Evolutionary conservation across 1,140 invertebrate genomes (phyloP), one percentile per base, ranked within the genome.

Genomic region (Harpegnathos saltator): DNA sequence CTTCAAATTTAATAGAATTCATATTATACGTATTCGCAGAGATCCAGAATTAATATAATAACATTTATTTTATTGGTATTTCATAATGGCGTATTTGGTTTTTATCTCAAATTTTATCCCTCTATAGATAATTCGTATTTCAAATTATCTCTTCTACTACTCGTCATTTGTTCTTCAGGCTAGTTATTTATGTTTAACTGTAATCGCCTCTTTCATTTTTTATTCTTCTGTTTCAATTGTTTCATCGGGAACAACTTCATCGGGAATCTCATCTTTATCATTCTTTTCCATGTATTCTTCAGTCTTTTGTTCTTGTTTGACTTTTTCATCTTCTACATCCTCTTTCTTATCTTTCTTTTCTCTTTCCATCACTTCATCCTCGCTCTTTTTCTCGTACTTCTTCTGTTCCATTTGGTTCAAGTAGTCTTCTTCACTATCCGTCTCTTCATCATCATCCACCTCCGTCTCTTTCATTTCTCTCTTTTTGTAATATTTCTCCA

Each of bases 401-500:
- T 50, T 7, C 11, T 48, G 17, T 48, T 68, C 44, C 19, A n/a
- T n/a, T n/a, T 38, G 48, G 14, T 50, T 65, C 69, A 19, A n/a
- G 12, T 72, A 14, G 17, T 19, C 17, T 3, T 14, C 62, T 54
- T 69, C 14, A 4, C 1, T 26, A 26, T 83, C 59, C 4, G 5
- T 19, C 17, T 61, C n/a, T 1, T n/a, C 50, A 3, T 85, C 50
- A 14, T 26, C 14, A n/a, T 75, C 62, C 15, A 56, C 50, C 11
- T 82, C 44, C 73, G 48, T 88, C 19, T 44, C 58, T 17, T 82
- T 77, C 15, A 72, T 74, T 17, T 72, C 38, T 24, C 73, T 87
- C 26, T 72, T 84, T 4, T 85, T 71, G 14, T 89, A 89, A 48
- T 90, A 84, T 11, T 88, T 72, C 0, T 88, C 68, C 0, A 93